These are phyloP conservation scores for Homarus gammarus DNA, from an alignment of 2,888 invertebrate species.

Conservation along the genomic window DNA sequence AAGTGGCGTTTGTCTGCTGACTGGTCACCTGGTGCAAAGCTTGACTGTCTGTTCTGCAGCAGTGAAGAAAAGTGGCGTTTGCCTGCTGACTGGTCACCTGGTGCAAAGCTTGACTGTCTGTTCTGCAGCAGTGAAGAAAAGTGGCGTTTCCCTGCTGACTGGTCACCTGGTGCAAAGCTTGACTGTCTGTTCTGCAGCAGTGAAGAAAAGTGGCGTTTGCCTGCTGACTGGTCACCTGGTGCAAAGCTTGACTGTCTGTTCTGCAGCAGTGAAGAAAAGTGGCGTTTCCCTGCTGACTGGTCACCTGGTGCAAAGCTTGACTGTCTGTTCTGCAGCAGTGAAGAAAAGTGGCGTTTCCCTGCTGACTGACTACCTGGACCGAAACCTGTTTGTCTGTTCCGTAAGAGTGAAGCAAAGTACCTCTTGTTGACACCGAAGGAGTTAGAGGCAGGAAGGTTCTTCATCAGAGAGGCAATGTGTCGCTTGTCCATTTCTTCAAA, in stretches of 20 bases:
- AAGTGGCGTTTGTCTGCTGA: background rate
- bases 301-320: constrained; percentile 4
- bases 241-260: constrained; percentile 1
- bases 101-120: background rate
- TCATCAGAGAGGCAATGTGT: constrained; percentile 29
- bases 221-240: background rate
- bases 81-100: background rate
- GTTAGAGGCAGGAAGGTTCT: background rate
- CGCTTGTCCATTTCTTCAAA: constrained; percentile 25
- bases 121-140: background rate
- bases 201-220: constrained; percentile 17
- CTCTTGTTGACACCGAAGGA: constrained; percentile 1
- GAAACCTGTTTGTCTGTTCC: constrained; percentile 12
- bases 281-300: constrained; percentile 26
- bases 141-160: constrained; percentile 18
- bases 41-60: constrained; percentile 4
- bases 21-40: background rate
- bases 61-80: constrained; percentile 15
- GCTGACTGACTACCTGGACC: background rate
- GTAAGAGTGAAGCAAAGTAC: constrained; percentile 33
- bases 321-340: constrained; percentile 3
- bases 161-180: background rate
- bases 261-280: constrained; percentile 29
- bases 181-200: constrained; percentile 13
- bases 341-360: constrained; percentile 38